Evolutionary conservation across 35 echinoderm and acorn worm genomes (phyloP).

Genomic region (Lytechinus pictus): DNA sequence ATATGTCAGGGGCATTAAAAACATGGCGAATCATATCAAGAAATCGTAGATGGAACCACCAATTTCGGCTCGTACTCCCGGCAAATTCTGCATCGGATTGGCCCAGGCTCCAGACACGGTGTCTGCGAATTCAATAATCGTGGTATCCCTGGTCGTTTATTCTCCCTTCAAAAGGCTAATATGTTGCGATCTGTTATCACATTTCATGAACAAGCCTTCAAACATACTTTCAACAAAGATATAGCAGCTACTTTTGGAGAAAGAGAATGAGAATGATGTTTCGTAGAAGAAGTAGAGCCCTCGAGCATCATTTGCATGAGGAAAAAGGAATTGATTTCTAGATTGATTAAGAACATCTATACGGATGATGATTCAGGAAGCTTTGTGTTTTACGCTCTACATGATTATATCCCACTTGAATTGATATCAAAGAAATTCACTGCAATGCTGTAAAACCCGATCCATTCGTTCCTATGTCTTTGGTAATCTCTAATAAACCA

Average conservation of each 20-base stretch:
- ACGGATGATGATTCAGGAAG: neutral
- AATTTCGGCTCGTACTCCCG: neutral
- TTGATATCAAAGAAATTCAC: neutral
- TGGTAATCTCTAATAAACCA: too few species aligned
- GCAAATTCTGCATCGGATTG: constrained; percentile 40
- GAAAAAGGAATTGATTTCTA: neutral
- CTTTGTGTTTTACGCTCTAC: neutral
- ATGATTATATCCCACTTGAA: neutral
- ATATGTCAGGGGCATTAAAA: constrained; percentile 50
- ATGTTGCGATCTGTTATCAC: constrained; percentile 9
- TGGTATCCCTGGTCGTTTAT: neutral
- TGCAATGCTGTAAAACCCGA: neutral
- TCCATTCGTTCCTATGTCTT: too few species aligned
- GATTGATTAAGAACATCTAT: neutral
- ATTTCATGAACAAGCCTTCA: neutral
- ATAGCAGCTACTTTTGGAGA: neutral
- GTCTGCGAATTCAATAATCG: constrained; percentile 23
- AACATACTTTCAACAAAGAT: neutral
- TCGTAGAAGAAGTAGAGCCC: neutral
- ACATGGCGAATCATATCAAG: neutral
- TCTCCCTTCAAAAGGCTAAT: neutral
- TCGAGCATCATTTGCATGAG: neutral
- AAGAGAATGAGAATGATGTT: neutral
- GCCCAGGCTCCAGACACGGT: neutral
- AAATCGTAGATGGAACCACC: neutral